Conservation (phyloP, 1,140 invertebrate species). For the Papilio machaon region DNA sequence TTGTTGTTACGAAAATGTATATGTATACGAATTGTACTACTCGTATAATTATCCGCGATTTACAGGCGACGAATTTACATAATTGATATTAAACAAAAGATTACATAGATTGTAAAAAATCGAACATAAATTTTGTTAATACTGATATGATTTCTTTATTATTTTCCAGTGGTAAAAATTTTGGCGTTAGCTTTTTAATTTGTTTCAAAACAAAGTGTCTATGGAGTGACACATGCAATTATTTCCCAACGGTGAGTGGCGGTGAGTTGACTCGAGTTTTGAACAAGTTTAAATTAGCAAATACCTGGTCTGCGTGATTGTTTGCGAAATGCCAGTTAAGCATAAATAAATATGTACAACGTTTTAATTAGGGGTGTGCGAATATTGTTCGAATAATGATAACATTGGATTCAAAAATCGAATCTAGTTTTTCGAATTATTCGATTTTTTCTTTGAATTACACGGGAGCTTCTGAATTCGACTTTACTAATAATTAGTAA, state of each 20-base stretch:
- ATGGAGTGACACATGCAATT: slow-evolving; percentile 31
- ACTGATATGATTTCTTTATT: too few species aligned
- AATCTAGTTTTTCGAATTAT: too few species aligned
- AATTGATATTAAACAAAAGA: too few species aligned
- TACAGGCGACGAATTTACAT: too few species aligned
- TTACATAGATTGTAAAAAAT: too few species aligned
- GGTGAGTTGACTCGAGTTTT: slow-evolving; percentile 7
- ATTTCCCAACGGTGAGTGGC: slow-evolving; percentile 10
- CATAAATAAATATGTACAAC: not conserved
- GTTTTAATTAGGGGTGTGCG: not conserved
- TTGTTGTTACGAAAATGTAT: not conserved
- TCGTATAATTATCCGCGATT: not conserved
- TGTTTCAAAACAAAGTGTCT: slow-evolving; percentile 4
- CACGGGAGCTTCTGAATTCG: not conserved
- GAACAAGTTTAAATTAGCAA: slow-evolving; percentile 32
- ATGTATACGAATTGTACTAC: not conserved
- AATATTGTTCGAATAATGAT: too few species aligned
- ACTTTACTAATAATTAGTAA: too few species aligned
- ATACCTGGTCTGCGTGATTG: slow-evolving; percentile 26
- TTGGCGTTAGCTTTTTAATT: slow-evolving; percentile 14
- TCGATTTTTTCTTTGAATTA: not conserved
- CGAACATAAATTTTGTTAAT: too few species aligned
- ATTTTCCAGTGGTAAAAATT: not conserved
- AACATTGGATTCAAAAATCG: too few species aligned
- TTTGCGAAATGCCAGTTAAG: slow-evolving; percentile 6